Evolutionary conservation across 2,888 invertebrate genomes (phyloP), one percentile per base, ranked within the genome.

Genomic region (Ennomos erosarius): DNA sequence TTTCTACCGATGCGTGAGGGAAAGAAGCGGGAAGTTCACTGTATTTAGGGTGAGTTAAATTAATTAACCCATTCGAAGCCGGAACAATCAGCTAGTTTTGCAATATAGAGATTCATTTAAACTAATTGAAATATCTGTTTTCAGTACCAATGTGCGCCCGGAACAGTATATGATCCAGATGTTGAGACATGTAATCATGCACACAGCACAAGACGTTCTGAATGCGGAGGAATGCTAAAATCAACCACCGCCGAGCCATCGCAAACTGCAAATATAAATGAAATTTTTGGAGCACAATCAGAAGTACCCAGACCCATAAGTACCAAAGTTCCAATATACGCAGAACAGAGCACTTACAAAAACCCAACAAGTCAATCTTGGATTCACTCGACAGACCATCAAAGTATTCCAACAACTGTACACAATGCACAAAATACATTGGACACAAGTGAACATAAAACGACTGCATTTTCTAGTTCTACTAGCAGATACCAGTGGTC

Each of bases 1-100:
- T 51, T 97, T 96, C 85, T 96, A 96, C 79, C 93, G 96, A 74
- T 97, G 97, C 70, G 94, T 96, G 12, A 91, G 93, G 70, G 94
- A 94, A 75, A 93, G 93, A 58, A 87, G 87, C 58, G 90, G 90
- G 43, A 90, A 87, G 67, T 91, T 93, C 63, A 94, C 93, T 8
- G 91, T 94, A 10, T 95, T 94, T 69, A 87, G 91, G 71, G 91
- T 92, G 76, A 81, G 79, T 52, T 38, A 26, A 26, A 26, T n/a
- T 26, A 13, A 33, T 36, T 12, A 43, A n/a, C 11, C n/a, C 8
- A n/a, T 0, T 11, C 11, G 11, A 11, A 39, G 11, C 11, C 8
- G 11, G 1, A n/a, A 6, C 10, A 39, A 3, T 39, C 3, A 11
- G 8, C 11, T 4, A 11, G 13, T 13, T 40, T 38, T 38, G 1